Conservation (phyloP, 2,113 vertebrate genomes). For the Fregetta grallaria region DNA sequence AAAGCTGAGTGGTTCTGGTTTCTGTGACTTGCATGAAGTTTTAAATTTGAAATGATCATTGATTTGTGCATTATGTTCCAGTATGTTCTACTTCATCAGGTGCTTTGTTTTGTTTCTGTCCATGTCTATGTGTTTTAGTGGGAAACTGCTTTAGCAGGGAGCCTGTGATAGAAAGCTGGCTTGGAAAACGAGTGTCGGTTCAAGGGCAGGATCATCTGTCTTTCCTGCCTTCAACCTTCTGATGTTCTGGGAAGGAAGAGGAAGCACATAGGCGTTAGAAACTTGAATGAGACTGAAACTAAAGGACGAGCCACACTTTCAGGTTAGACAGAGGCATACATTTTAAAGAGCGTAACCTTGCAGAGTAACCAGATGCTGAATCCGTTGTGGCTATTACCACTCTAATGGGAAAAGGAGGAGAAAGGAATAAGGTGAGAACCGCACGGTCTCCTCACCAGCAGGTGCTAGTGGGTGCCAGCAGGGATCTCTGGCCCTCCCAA, state of each 20-base stretch:
- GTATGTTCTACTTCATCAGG: not conserved
- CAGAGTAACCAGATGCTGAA: not conserved
- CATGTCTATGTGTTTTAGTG: not conserved
- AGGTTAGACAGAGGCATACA: not conserved
- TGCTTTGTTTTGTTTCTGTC: conserved; percentile 29
- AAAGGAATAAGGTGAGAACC: not conserved
- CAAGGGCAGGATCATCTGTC: not conserved
- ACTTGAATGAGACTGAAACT: not conserved
- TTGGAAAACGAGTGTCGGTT: not conserved
- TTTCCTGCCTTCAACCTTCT: not conserved
- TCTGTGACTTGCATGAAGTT: conserved; percentile 17
- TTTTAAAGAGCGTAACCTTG: not conserved
- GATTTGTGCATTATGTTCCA: conserved; percentile 32
- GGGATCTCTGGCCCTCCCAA: not conserved
- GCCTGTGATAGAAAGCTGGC: conserved; percentile 16
- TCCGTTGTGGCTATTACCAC: not conserved
- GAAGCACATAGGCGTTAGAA: not conserved
- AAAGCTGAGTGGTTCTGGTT: not conserved
- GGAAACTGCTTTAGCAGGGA: conserved; percentile 1
- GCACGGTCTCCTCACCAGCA: not conserved
- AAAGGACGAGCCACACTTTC: not conserved
- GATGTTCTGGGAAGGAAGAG: not conserved
- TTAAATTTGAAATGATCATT: conserved; percentile 32
- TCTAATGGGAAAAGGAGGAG: not conserved
- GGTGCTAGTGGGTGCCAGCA: not conserved